phyloP scores from a whole-genome alignment of 2,888 invertebrate genomes.

The Ectobius pallidus region DNA sequence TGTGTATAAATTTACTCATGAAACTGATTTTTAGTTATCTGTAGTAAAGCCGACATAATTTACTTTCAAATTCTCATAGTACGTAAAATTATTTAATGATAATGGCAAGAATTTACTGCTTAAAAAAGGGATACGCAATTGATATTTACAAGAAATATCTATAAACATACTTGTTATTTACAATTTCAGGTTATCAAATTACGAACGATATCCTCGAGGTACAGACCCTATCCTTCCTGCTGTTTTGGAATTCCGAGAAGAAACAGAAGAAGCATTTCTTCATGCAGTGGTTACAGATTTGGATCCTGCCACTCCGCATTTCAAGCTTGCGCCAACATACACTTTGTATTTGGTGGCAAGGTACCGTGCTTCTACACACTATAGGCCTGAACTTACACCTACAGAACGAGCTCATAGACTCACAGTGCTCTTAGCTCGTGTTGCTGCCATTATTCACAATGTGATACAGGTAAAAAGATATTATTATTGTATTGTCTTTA shows the following conservation, averaged over 20 bases:
- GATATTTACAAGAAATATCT: no score
- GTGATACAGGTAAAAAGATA: slow-evolving; percentile 83
- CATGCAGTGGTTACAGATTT: slow-evolving; percentile 86
- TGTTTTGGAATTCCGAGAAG: slow-evolving; percentile 92
- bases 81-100: no score
- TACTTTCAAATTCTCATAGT: no score
- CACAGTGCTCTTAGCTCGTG: slow-evolving; percentile 88
- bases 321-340: slow-evolving; percentile 96
- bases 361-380: slow-evolving; percentile 93
- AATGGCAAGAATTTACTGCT: no score
- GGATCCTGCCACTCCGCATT: slow-evolving; percentile 87
- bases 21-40: no score
- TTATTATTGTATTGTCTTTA: no score
- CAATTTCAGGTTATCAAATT: slow-evolving; percentile 54
- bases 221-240: slow-evolving; percentile 93
- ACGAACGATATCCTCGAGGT: slow-evolving; percentile 64
- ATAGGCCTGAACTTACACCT: slow-evolving; percentile 89
- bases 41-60: no score
- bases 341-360: slow-evolving; percentile 93
- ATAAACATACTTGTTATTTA: no score
- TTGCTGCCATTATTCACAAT: slow-evolving; percentile 84
- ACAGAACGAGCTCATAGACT: slow-evolving; percentile 91
- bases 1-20: no score
- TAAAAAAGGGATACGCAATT: no score
- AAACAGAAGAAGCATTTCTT: slow-evolving; percentile 91